A percentile compares a stretch with the other conserved stretches of the same genome.
phyloP scores from a whole-genome alignment of 2,113 vertebrate genomes.

The Ammodytes dubius region DNA sequence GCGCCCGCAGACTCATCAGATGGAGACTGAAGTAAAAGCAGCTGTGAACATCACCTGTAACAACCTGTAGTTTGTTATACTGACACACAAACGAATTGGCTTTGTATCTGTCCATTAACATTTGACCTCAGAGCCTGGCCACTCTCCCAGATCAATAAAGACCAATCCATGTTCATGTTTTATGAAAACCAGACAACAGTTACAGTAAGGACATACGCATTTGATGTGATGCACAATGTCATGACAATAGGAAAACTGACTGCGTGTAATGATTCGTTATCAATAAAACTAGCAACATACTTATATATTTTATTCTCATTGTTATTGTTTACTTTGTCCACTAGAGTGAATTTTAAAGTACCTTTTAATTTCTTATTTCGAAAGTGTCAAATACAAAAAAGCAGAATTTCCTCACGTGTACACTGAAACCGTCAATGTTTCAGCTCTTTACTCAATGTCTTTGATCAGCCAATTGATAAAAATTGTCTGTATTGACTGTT shows the following conservation, averaged over 20 bases:
- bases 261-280: too few relatives aligned
- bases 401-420: too few relatives aligned
- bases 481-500: neutral
- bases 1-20: neutral
- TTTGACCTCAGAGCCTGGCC: slow-evolving; percentile 17
- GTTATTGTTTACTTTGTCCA: too few relatives aligned
- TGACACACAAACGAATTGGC: neutral
- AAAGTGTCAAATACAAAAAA: too few relatives aligned
- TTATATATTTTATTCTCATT: too few relatives aligned
- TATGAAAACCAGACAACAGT: neutral
- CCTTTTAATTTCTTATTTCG: too few relatives aligned
- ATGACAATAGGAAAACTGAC: too few relatives aligned
- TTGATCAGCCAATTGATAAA: neutral
- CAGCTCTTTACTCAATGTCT: neutral
- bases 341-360: too few relatives aligned
- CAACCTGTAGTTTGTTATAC: neutral
- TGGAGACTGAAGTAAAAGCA: neutral
- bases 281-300: too few relatives aligned
- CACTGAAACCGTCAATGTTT: too few relatives aligned
- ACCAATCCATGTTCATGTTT: neutral
- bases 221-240: neutral
- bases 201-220: too few relatives aligned
- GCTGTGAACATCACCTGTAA: neutral
- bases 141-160: slow-evolving; percentile 3
- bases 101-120: neutral